phyloP scores from a whole-genome alignment of 2,888 invertebrate species.

The Leptura quadrifasciata region DNA sequence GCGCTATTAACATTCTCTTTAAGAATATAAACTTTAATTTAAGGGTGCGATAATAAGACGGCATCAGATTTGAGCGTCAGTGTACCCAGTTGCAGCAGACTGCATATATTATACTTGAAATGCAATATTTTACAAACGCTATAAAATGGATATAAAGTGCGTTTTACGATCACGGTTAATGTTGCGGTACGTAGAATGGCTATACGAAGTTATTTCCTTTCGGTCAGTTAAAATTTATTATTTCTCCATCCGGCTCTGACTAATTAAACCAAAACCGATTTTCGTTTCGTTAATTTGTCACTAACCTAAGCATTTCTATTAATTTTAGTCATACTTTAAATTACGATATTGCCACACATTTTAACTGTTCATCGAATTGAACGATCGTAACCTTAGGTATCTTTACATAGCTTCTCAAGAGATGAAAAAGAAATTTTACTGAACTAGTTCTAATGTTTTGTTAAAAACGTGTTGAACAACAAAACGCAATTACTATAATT shows the following conservation, averaged over 20 bases:
- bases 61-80: constrained; percentile 31
- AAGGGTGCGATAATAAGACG: constrained; percentile 34
- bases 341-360: neutral
- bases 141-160: constrained; percentile 75
- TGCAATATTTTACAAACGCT: constrained; percentile 75
- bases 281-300: constrained; percentile 32
- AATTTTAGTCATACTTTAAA: neutral
- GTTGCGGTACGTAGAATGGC: constrained; percentile 73
- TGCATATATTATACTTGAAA: constrained; percentile 74
- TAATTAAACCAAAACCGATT: constrained; percentile 54
- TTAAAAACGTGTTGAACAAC: no score
- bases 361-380: no score
- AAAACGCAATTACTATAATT: no score
- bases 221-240: constrained; percentile 75
- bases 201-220: constrained; percentile 71
- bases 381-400: no score
- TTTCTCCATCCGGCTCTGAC: constrained; percentile 72
- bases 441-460: no score
- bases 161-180: constrained; percentile 74
- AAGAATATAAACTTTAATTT: constrained; percentile 11
- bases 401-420: no score
- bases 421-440: no score
- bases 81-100: constrained; percentile 60
- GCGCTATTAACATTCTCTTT: constrained; percentile 4
- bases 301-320: neutral